Percentiles rank a stretch among this genome's conserved stretches.
These are phyloP conservation scores for Drosophila carrolli DNA, from an alignment of 1,140 invertebrate genomes.

Conservation along the genomic window DNA sequence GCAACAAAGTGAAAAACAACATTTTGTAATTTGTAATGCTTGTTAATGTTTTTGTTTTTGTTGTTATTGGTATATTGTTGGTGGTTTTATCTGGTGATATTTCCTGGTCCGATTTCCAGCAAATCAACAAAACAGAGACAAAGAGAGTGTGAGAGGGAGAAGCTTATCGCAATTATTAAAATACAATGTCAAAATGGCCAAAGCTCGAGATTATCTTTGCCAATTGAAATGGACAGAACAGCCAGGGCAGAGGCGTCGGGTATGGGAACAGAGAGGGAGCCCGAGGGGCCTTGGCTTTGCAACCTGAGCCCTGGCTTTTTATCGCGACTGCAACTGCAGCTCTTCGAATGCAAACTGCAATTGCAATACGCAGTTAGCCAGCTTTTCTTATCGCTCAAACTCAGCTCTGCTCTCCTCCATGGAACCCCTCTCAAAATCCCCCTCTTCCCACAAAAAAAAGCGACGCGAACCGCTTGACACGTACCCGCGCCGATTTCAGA, in stretches of 20 bases:
- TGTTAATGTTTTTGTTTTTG: slow-evolving; percentile 33
- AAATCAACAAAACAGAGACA: slow-evolving; percentile 55
- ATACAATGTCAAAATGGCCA: slow-evolving; percentile 78
- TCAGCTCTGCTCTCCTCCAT: background rate
- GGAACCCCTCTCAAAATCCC: slow-evolving; percentile 9
- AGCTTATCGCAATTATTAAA: slow-evolving; percentile 77
- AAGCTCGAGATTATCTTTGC: slow-evolving; percentile 69
- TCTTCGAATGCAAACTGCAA: slow-evolving; percentile 34
- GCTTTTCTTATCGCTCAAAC: slow-evolving; percentile 33
- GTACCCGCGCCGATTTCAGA: slow-evolving; percentile 57
- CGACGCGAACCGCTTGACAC: slow-evolving; percentile 53
- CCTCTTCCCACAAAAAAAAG: slow-evolving; percentile 3
- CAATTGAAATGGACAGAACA: slow-evolving; percentile 48
- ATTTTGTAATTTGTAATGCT: slow-evolving; percentile 75
- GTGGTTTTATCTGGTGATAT: slow-evolving; percentile 76
- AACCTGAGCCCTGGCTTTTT: slow-evolving; percentile 61
- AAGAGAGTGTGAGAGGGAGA: slow-evolving; percentile 30
- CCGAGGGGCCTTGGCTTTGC: slow-evolving; percentile 34
- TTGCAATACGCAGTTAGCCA: slow-evolving; percentile 44
- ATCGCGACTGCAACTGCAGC: slow-evolving; percentile 44
- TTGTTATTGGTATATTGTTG: slow-evolving; percentile 32
- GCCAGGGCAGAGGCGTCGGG: slow-evolving; percentile 6
- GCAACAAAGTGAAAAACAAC: slow-evolving; percentile 53
- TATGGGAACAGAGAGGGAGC: background rate
- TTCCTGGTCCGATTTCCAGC: slow-evolving; percentile 77